Base-by-base conservation (phyloP, 2,797 vertebrate species). In the Cygnus olor region DNA sequence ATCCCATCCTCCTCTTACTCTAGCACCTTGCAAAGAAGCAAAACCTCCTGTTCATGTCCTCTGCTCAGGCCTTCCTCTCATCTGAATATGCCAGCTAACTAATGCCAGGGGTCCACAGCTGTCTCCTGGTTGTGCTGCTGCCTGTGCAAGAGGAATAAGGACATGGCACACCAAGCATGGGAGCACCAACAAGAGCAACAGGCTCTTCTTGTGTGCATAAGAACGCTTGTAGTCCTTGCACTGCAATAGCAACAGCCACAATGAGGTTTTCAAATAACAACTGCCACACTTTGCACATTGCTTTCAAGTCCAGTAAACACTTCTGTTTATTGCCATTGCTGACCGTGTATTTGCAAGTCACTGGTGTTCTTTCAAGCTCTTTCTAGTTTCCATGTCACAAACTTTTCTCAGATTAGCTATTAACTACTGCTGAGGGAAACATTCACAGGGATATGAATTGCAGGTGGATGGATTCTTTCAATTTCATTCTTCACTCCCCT, bases 191-290 rank as follows among this genome's bases (percentile, higher is more conserved):
- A 21, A 74, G 44, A 91, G 25, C 22, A 77, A 42, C 5, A 9
- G 47, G 38, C 19, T 63, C 18, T 40, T 51, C 22, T 36, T 51
- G 19, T 1, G 2, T 27, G 30, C 7, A 3, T 16, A 15, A 51
- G 24, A 40, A 13, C n/a, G 20, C 34, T 56, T 2, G 0, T 0
- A 65, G 32, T 42, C 58, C 45, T 69, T 0, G 0, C 17, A 3
- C 15, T 51, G 19, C 8, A 80, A 47, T 7, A 7, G 32, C 18
- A 70, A 16, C 28, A n/a, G 44, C 66, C 19, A 51, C 28, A 45
- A 51, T 20, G 30, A 70, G 45, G 5, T 28, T 51, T 51, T 70
- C 56, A 38, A 51, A 34, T 14, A 7, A 22, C 53, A 27, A 25
- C 30, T 22, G 15, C 27, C 27, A 53, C 9, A n/a, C 10, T 56